These are phyloP conservation scores for Meliscaeva auricollis DNA, from an alignment of 2,888 invertebrate species.

Conservation along the genomic window DNA sequence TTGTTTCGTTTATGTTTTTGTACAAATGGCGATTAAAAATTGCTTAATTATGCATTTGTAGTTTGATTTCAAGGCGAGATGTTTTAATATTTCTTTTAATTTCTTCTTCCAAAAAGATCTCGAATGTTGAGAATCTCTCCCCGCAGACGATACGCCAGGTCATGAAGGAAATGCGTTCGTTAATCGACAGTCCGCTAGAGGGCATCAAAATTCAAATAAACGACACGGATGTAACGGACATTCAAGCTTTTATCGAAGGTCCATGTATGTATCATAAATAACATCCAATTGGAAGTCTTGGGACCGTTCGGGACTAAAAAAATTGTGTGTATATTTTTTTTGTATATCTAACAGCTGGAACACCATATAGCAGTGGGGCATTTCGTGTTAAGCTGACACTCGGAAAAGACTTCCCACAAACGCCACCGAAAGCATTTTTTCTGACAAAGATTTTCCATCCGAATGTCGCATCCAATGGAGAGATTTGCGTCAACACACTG, in stretches of 20 bases:
- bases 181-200: slow-evolving; percentile 93
- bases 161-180: slow-evolving; percentile 93
- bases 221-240: slow-evolving; percentile 97
- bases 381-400: slow-evolving; percentile 95
- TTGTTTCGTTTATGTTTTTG: slow-evolving; percentile 7
- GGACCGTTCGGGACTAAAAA: neutral
- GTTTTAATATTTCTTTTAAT: neutral
- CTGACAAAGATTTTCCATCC: slow-evolving; percentile 98
- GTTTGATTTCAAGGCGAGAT: neutral
- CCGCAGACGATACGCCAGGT: slow-evolving; percentile 96
- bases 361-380: slow-evolving; percentile 94
- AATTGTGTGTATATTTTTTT: slow-evolving; percentile 77
- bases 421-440: slow-evolving; percentile 96
- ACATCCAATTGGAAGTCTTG: neutral
- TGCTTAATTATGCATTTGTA: neutral
- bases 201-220: slow-evolving; percentile 95
- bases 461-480: slow-evolving; percentile 96
- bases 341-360: slow-evolving; percentile 88
- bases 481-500: slow-evolving; percentile 98
- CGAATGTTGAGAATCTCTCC: slow-evolving; percentile 97
- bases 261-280: slow-evolving; percentile 86
- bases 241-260: slow-evolving; percentile 96
- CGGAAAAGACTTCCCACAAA: slow-evolving; percentile 95
- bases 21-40: slow-evolving; percentile 36
- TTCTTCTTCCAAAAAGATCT: slow-evolving; percentile 86